Evolutionary conservation across 2,888 invertebrate species (phyloP), one percentile per base, ranked within the genome.

Genomic region (Clanis bilineata): DNA sequence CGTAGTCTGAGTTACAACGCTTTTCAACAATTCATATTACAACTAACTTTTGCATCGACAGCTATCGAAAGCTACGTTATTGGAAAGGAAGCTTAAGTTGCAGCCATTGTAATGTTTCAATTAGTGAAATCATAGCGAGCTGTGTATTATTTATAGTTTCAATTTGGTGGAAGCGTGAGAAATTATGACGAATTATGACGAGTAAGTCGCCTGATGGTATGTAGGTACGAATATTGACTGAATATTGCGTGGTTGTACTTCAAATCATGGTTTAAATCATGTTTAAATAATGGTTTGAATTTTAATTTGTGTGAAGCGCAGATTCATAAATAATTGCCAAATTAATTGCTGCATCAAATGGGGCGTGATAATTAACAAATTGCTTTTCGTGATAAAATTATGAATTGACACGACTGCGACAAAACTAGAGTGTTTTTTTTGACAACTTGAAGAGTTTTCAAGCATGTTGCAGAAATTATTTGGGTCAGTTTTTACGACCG

Each of bases 351-450:
- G 22, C 23, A n/a, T 39, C 39, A 39, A 56, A 15, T 23, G 21
- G 43, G 10, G 28, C 18, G 28, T 10, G 18, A n/a, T 32, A 57
- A 57, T 57, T 43, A 57, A 57, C 43, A 57, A 28, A 57, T 57
- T 57, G 41, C 56, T 39, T 57, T 5, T 10, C 12, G 39, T 21
- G 56, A 15, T 57, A 28, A 15, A 39, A 39, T 25, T 28, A 45
- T 45, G 15, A 51, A 4, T 1, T 51, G 47, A 51, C 18, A 28
- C 32, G 10, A 51, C n/a, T 9, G 3, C 18, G 7, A 18, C 18
- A 18, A 32, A 21, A 18, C 15, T 12, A 25, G 18, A 32, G 32
- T 10, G 28, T 51, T 51, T 32, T 51, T 51, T 39, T 15, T n/a
- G 18, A 18, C 18, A 12, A 18, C 5, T 6, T 18, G 4, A 18